Conservation (phyloP, 2,797 vertebrate species). For the Pantherophis alleghaniensis region DNA sequence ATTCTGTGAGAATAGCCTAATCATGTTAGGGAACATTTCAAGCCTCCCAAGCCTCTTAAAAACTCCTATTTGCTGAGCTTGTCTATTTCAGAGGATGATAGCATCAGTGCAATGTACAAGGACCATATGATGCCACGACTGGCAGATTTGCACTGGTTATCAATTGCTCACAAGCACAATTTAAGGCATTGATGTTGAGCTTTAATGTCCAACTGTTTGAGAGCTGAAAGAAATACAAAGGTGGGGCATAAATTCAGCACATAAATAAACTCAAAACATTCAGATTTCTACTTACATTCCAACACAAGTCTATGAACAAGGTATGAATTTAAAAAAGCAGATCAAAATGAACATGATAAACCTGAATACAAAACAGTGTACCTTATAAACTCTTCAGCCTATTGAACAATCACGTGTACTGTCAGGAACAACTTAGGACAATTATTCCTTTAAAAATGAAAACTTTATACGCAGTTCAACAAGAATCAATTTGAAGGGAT, state of each 20-base stretch:
- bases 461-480: neutral
- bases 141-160: too few species aligned
- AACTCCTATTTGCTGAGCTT: too few species aligned
- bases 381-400: neutral
- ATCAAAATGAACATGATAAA: neutral
- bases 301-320: neutral
- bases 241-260: neutral
- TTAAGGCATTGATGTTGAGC: neutral
- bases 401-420: neutral
- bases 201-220: neutral
- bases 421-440: neutral
- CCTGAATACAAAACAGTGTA: neutral
- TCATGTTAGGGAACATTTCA: too few species aligned
- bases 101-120: too few species aligned
- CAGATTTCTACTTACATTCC: neutral
- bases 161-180: neutral
- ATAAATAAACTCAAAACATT: neutral
- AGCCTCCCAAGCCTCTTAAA: too few species aligned
- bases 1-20: too few species aligned
- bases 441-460: neutral
- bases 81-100: too few species aligned
- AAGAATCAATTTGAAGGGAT: neutral
- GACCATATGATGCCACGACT: too few species aligned
- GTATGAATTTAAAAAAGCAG: neutral
- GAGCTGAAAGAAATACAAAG: neutral